Percentiles rank a stretch among this genome's conserved stretches.
Evolutionary conservation across 2,888 invertebrate species (phyloP).

Genomic region (Cancer borealis): DNA sequence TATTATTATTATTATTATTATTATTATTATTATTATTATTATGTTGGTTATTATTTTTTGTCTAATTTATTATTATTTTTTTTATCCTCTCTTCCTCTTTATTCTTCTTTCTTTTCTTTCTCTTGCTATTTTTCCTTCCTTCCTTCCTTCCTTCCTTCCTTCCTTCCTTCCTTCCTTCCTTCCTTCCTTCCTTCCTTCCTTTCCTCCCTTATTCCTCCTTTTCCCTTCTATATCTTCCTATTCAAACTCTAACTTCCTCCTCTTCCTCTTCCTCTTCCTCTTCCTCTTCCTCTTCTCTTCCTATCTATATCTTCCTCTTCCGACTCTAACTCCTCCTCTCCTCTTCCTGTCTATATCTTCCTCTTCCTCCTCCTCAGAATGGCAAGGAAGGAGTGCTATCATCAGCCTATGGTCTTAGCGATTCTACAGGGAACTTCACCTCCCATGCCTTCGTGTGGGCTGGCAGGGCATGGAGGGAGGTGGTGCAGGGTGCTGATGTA

Average conservation of each 20-base stretch:
- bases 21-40: no score
- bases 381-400: not conserved
- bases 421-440: constrained; percentile 54
- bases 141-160: no score
- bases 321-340: not conserved
- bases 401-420: constrained; percentile 7
- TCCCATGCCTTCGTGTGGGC: constrained; percentile 57
- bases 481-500: not conserved
- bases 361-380: not conserved
- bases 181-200: no score
- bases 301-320: not conserved
- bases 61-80: no score
- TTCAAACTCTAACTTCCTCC: not conserved
- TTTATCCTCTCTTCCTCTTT: no score
- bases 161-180: no score
- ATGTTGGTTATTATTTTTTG: no score
- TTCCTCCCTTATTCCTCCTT: no score
- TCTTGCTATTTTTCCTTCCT: no score
- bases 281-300: not conserved
- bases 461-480: constrained; percentile 34
- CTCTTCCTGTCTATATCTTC: not conserved
- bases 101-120: no score
- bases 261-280: not conserved
- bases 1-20: no score
- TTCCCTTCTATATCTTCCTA: no score